Base-by-base conservation (phyloP, 2,888 invertebrate genomes). In the Sarcophaga variegata region DNA sequence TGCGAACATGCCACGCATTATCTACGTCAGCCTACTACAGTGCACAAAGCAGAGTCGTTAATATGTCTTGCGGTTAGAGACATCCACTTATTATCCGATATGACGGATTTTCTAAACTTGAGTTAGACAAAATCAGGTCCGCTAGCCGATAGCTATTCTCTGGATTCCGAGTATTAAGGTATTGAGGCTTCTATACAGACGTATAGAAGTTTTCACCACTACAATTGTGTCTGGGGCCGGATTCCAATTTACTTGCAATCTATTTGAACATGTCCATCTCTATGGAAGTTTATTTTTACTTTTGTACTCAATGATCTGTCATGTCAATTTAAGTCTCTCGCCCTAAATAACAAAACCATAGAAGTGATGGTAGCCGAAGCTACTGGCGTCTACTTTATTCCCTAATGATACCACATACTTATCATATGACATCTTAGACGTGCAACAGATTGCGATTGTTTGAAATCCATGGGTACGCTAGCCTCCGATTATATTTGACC, bases 291-390 rank as follows among this genome's bases (percentile, higher is more conserved):
- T 20, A n/a, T 59, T 37, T 27, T 49, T 6, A 90, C 90, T 74
- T 71, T 3, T 14, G 0, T 3, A 90, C 3, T 59, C 91, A 91
- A 76, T 91, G 91, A 0, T 89, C 91, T 3, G 91, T 91, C 1
- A 91, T 89, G 2, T 27, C 0, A 91, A 20, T 25, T 91, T 78
- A 2, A 45, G 20, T 14, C 60, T 85, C 4, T 47, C 0, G 2
- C 79, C 77, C 14, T 90, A 87, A 20, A 91, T 87, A 3, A 83
- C 27, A n/a, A 91, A 91, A 0, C 90, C 90, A 75, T 91, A 91
- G 0, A 88, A 76, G 60, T 91, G 91, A 76, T 85, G 89, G 2
- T 88, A 88, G 0, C 91, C 91, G 75, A 91, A 91, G 71, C 75
- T 88, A 27, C 72, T 8, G 0, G 60, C 45, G 10, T 27, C 54